Percentiles rank a stretch among this genome's conserved stretches.
Conservation (phyloP, 2,888 invertebrate genomes). For the Acronicta leporina region DNA sequence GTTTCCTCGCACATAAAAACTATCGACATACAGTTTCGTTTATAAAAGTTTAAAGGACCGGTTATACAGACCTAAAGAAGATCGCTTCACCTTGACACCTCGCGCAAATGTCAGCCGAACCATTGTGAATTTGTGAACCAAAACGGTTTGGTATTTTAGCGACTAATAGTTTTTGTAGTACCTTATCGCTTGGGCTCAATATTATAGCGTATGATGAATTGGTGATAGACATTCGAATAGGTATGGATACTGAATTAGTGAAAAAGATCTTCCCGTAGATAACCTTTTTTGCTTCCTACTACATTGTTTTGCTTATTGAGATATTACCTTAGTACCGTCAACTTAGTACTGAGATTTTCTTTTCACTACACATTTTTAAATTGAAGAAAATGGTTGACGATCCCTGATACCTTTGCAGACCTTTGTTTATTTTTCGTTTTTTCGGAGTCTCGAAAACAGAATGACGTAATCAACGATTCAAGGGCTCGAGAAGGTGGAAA, state of each 20-base stretch:
- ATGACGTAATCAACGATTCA: slow-evolving; percentile 58
- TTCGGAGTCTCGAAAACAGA: slow-evolving; percentile 41
- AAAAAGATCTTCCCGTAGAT: no score
- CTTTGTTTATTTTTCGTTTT: slow-evolving; percentile 42
- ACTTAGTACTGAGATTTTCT: no score
- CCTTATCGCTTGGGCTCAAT: no score
- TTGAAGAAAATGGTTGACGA: slow-evolving; percentile 22
- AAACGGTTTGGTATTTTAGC: slow-evolving; percentile 12
- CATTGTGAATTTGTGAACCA: slow-evolving; percentile 44
- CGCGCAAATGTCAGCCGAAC: slow-evolving; percentile 62
- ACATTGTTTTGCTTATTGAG: no score
- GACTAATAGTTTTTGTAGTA: slow-evolving; percentile 1
- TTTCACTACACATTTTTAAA: background rate
- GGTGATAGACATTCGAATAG: no score
- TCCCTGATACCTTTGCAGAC: slow-evolving; percentile 19
- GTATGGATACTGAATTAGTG: no score
- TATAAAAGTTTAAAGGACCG: slow-evolving; percentile 56
- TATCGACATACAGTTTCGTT: slow-evolving; percentile 46
- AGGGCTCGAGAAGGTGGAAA: slow-evolving; percentile 39
- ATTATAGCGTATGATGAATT: no score
- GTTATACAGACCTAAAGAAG: slow-evolving; percentile 64
- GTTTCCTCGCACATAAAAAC: slow-evolving; percentile 23
- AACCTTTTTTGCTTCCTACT: no score
- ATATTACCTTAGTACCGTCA: no score
- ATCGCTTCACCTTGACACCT: slow-evolving; percentile 73